Evolutionary conservation across 2,113 vertebrate species (phyloP).

Genomic region (Lontra canadensis): DNA sequence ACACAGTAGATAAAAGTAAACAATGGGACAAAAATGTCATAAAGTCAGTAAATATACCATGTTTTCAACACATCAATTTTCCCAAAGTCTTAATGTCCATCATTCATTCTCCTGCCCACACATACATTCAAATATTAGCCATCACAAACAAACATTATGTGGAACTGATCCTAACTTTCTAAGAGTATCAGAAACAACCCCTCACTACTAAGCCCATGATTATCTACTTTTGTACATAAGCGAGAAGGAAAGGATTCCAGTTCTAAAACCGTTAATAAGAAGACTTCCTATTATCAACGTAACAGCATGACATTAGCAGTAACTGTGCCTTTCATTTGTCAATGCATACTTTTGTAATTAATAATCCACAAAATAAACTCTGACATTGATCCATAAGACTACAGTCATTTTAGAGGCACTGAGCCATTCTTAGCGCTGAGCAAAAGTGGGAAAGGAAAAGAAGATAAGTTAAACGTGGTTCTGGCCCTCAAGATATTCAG

Average conservation of each 20-base stretch:
- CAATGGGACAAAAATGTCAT: background rate
- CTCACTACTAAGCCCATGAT: background rate
- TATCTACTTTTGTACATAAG: background rate
- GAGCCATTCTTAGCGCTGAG: background rate
- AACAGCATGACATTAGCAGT: background rate
- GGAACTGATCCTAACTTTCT: background rate
- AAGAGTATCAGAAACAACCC: background rate
- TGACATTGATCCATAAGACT: background rate
- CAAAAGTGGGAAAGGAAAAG: background rate
- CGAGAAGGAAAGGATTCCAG: background rate
- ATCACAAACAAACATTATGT: background rate
- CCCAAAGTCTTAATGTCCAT: background rate
- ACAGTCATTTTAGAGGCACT: background rate
- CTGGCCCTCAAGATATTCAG: background rate
- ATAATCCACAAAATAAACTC: background rate
- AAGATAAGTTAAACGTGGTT: background rate
- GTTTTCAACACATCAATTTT: conserved; percentile 2
- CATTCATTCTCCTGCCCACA: background rate
- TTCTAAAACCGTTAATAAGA: background rate
- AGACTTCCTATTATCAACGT: background rate
- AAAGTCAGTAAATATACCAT: background rate
- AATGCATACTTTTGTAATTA: background rate
- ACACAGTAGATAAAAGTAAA: background rate
- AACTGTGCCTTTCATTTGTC: background rate
- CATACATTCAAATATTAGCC: background rate